Base-by-base conservation (phyloP, 2,797 vertebrate genomes). In the Onychomys arenicola region DNA sequence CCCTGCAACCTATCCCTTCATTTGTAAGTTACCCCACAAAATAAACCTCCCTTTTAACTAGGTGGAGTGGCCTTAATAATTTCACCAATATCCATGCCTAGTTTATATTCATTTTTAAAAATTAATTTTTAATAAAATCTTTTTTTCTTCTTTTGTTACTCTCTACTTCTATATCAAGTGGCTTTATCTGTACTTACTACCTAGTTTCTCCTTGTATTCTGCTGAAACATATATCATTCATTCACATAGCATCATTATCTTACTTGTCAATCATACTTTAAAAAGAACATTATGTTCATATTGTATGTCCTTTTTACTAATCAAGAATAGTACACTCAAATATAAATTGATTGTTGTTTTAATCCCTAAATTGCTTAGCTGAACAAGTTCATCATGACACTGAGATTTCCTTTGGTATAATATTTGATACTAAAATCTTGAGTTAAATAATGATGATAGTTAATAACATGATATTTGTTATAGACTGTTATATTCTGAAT, bases 251-350 rank as follows among this genome's bases (percentile, higher is more conserved):
- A 88, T 93, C 40, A 8, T 69, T 69, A 82, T 76, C 76, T 84
- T 80, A 43, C 84, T 96, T 93, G 71, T 92, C 84, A 95, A 25
- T 92, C 19, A 21, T 73, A 75, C 5, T 49, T 52, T 5, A 27
- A 63, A 80, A 88, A 87, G 40, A 2, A 1, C 59, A n/a, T 88
- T 37, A 55, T 63, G 89, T 21, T 93, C n/a, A n/a, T n/a, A n/a
- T 76, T 92, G 11, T 77, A 13, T 27, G 93, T 96, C 94, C 10
- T 4, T 85, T 90, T 92, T 89, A 94, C 77, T 91, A 80, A 94
- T 82, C 84, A 87, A 91, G 57, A 63, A 3, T 65, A 93, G 67
- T 84, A 21, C 49, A 25, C 43, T 90, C 37, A 95, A 87, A 94
- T 94, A 73, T 40, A 91, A 89, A 23, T 86, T 12, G 63, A 29